Evolutionary conservation across 2,113 vertebrate species (phyloP), one percentile per base, ranked within the genome.

Genomic region (Bos indicus): DNA sequence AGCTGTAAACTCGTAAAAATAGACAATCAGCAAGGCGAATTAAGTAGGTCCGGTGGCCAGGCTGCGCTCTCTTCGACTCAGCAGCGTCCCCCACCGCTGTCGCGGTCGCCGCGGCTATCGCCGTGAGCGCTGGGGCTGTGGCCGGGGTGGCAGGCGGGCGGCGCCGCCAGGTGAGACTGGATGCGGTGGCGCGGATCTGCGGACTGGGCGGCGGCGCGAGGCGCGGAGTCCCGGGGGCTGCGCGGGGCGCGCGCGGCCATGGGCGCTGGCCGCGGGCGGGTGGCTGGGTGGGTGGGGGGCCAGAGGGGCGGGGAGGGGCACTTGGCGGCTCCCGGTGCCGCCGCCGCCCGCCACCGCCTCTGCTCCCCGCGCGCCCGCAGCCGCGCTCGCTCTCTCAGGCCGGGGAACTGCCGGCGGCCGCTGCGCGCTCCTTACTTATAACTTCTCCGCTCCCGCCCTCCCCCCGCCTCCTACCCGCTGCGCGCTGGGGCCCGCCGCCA

Each of bases 361-460:
- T 93, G 88, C 90, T 95, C 94, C 62, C 98, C 91, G 59, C 91
- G 88, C 59, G 88, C 94, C 82, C 97, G 90, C 91, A 98, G 97
- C 96, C 87, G 94, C 97, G 92, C 95, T 96, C 7, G 91, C 83
- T 83, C 28, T 91, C 71, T 97, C 78, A 52, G 94, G 91, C 93
- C 96, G 97, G 97, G 88, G 89, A 98, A 98, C 98, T 98, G 98
- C 97, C 94, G 95, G 19, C 95, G 96, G 96, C 96, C 86, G 97
- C 96, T 62, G 81, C 96, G 90, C 97, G 97, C 97, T 98, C 98
- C 98, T 97, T 92, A 98, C 98, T 98, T 99, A 98, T 99, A 99
- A 99, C 99, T 98, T 98, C 97, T 95, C 36, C 10, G 74, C 86
- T 90, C n/a, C 52, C 80, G 19, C 28, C 86, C 60, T 71, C 64